These are phyloP conservation scores for Melieria crassipennis DNA, from an alignment of 2,888 invertebrate genomes.

Conservation along the genomic window DNA sequence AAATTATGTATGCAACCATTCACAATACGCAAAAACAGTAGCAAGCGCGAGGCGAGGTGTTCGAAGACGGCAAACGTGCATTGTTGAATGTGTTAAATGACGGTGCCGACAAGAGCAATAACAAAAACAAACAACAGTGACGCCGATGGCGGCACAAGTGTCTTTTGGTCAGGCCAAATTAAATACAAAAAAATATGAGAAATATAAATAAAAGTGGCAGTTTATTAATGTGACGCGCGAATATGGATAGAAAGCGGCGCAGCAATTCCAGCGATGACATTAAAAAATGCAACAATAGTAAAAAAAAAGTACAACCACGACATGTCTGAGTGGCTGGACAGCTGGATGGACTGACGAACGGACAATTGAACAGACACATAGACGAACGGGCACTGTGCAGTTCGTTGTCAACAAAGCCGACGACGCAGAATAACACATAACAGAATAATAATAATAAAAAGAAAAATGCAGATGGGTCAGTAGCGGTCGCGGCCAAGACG, in stretches of 20 bases:
- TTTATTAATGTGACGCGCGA: not conserved
- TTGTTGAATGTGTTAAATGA: conserved; percentile 1
- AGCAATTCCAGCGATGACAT: conserved; percentile 8
- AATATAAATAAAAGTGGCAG: not conserved
- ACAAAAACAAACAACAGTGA: too few relatives aligned
- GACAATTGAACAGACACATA: not conserved
- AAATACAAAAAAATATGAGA: too few relatives aligned
- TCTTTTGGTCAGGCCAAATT: conserved; percentile 10
- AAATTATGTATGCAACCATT: conserved; percentile 32
- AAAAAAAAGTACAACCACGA: conserved; percentile 4
- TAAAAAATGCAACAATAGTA: conserved; percentile 1
- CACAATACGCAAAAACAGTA: conserved; percentile 30
- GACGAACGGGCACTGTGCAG: not conserved
- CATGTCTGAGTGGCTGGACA: conserved; percentile 2
- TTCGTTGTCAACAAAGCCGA: too few relatives aligned
- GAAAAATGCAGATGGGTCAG: not conserved
- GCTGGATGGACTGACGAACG: not conserved
- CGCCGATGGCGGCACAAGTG: conserved; percentile 11
- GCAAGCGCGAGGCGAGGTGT: conserved; percentile 12
- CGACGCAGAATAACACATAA: too few relatives aligned
- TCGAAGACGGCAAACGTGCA: conserved; percentile 2
- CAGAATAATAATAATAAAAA: not conserved
- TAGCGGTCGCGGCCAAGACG: not conserved
- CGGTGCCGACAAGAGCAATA: too few relatives aligned
- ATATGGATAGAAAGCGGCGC: conserved; percentile 18